Base-by-base conservation (phyloP, 2,797 vertebrate species). In the Halcyon chelicuti region DNA sequence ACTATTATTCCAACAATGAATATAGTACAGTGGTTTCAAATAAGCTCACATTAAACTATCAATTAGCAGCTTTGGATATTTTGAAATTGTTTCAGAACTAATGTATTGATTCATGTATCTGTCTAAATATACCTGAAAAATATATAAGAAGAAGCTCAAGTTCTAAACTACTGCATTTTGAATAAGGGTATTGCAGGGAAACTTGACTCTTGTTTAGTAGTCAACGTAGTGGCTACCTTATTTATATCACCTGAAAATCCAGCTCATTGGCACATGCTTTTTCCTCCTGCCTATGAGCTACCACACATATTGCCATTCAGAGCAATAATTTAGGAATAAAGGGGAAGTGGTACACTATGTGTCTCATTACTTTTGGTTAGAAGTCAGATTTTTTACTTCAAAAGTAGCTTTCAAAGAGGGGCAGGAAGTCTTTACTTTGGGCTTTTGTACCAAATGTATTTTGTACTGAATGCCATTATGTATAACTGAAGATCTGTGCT, bases 21-120 rank as follows among this genome's bases (percentile, higher is more conserved):
- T 83, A 77, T 63, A 95, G 49, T 92, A 85, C 86, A 93, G 68
- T 10, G 4, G 28, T 91, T 95, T 96, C 76, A 97, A 97, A 93
- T 96, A 96, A 94, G 90, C 90, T 96, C 73, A 88, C 60, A 94
- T 97, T 97, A 97, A 97, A 91, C 84, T 94, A 88, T 97, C 86
- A 97, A 88, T 97, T 97, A 97, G 88, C 78, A 94, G 82, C 70
- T 96, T 97, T 90, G 91, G 88, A 91, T 97, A 96, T 90, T 74
- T 74, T 90, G 77, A 97, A 96, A 93, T 88, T 79, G 66, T 93
- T 94, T 96, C 67, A 83, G 62, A 58, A 39, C 91, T 93, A 84
- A 28, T 51, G 20, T 93, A 92, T 96, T 73, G 83, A 93, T 96
- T 92, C 90, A 58, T 3, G 3, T 37, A 72, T 65, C 71, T 94